Evolutionary conservation across 2,113 vertebrate species (phyloP), one percentile per base, ranked within the genome.

Genomic region (Antechinus stuartii): DNA sequence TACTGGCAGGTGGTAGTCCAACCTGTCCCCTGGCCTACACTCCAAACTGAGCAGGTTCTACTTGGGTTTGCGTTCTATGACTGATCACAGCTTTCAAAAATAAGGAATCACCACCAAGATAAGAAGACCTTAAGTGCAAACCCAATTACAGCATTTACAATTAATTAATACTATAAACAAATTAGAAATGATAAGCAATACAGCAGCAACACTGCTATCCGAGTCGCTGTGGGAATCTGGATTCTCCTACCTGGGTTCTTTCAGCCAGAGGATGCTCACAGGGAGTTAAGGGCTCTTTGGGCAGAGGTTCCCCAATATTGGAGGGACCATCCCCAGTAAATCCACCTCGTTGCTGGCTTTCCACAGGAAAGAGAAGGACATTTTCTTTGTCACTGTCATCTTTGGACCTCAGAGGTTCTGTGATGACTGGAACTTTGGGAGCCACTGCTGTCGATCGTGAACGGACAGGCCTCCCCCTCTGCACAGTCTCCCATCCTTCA

Each of bases 401-500:
- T 96, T 99, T 99, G 53, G 98, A 96, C 93, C 94, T 96, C 0
- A 97, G 97, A 0, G 97, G 94, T 61, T 98, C 98, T 95, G 98
- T 95, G 92, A 98, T 97, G 10, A 98, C 98, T 93, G 98, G 98
- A 97, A 98, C 94, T 98, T 99, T 99, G 57, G 99, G 96, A 54
- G 98, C 97, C 95, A 99, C 97, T 54, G 99, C 97, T 1, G 99
- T 99, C 92, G 99, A 99, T 68, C 99, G 99, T 89, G 99, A 99
- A 89, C 99, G 99, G 93, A 99, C 97, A 2, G 99, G 99, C 92
- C 99, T 99, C 55, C 99, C 99, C 46, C 99, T 99, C 97, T 99
- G 99, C 94, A 99, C 99, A 0, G 99, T 99, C 94, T 99, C 99
- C 99, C 99, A 99, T 89, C 99, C 99, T 98, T 99, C 99, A 0